Conservation (phyloP, 2,113 vertebrate genomes). For the Sinocyclocheilus grahami region DNA sequence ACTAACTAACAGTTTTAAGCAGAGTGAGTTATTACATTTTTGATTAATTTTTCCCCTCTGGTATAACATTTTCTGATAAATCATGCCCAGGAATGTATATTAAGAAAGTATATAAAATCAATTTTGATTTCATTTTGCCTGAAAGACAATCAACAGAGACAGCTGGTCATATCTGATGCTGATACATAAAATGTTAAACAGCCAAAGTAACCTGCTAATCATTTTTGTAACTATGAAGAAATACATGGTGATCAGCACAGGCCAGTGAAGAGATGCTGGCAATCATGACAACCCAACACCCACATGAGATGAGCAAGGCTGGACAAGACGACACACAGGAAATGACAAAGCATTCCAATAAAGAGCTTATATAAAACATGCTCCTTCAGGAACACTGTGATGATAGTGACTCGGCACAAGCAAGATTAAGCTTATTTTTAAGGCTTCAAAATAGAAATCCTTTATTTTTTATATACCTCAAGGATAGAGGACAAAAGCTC, state of each 20-base stretch:
- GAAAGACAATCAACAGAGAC: slow-evolving; percentile 18
- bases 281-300: slow-evolving; percentile 34
- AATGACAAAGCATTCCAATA: slow-evolving; percentile 62
- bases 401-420: slow-evolving; percentile 50
- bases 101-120: neutral
- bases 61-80: neutral
- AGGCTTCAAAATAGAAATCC: neutral
- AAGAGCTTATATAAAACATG: slow-evolving; percentile 64
- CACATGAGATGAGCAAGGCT: slow-evolving; percentile 53
- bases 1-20: neutral
- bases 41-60: neutral
- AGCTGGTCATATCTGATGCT: neutral
- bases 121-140: neutral
- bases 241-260: slow-evolving; percentile 27
- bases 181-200: neutral
- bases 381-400: slow-evolving; percentile 65
- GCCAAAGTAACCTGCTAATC: slow-evolving; percentile 66
- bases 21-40: neutral
- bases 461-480: neutral
- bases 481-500: neutral
- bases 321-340: slow-evolving; percentile 58
- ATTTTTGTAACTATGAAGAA: slow-evolving; percentile 58
- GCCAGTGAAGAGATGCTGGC: slow-evolving; percentile 53
- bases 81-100: neutral
- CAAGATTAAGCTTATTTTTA: neutral